Base-by-base conservation (phyloP, 2,113 vertebrate genomes). In the Microtus richardsoni region DNA sequence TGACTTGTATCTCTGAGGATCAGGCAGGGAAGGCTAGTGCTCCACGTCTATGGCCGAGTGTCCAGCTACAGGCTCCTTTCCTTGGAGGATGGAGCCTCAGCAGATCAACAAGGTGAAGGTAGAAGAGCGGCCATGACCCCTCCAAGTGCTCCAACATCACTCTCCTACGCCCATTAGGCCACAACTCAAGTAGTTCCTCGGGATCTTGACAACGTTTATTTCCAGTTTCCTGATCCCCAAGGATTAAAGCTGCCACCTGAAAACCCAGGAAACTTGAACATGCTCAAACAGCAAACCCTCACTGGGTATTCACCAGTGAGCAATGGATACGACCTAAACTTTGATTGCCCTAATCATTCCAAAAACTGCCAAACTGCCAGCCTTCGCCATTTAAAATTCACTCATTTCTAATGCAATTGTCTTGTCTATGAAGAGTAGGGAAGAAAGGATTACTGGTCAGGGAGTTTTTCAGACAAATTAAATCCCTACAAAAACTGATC, bases 321-420 rank as follows among this genome's bases (percentile, higher is more conserved):
- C 77, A 95, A 92, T 94, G 94, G 91, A 86, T 95, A 91, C 74
- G 96, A 96, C 94, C 97, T 98, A 95, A 95, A 98, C 96, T 97
- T 98, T 97, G 97, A 98, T 71, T 97, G 95, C 96, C 97, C 97
- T 98, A 98, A 98, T 98, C 98, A 96, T 98, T 97, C 96, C 96
- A 98, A 98, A 98, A 92, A 96, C 97, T 98, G 98, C 98, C 98
- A 98, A 98, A 98, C 98, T 97, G 98, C 95, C 90, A 97, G 98
- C 96, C 96, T 93, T 0, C 71, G 98, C 86, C 96, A 97, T 97
- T 98, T 98, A 98, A 98, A 97, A 98, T 97, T 98, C 98, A 98
- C 98, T 64, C 30, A 98, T 98, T 98, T 98, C 98, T 98, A 98
- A 98, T 97, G 94, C 96, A 98, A 97, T 98, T 98, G 98, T 98